Conservation (phyloP, 1,140 invertebrate species). For the Elysia chlorotica region DNA sequence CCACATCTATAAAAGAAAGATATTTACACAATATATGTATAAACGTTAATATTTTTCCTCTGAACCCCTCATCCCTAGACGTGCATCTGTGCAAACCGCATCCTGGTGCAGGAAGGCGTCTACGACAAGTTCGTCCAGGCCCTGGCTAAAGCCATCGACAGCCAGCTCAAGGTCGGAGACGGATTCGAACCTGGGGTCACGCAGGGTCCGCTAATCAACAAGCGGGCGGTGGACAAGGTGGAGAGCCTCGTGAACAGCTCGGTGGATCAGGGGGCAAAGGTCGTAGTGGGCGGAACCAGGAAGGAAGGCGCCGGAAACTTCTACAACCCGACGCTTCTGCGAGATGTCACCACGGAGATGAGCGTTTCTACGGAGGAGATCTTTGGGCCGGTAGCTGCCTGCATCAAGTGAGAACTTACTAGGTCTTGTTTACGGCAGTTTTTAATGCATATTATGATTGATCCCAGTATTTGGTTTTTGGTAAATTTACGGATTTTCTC, state of each 20-base stretch:
- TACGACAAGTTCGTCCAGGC: slow-evolving; percentile 83
- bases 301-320: slow-evolving; percentile 76
- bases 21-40: no score
- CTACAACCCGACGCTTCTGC: slow-evolving; percentile 90
- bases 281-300: slow-evolving; percentile 79
- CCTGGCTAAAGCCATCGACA: slow-evolving; percentile 72
- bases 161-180: slow-evolving; percentile 80
- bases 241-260: slow-evolving; percentile 82
- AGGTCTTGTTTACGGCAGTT: background rate
- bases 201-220: slow-evolving; percentile 91
- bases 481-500: background rate
- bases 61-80: no score
- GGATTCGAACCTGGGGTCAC: slow-evolving; percentile 76
- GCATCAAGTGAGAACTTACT: slow-evolving; percentile 70
- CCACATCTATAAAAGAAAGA: no score
- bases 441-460: background rate
- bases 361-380: slow-evolving; percentile 87
- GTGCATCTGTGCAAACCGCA: slow-evolving; percentile 93
- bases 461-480: background rate
- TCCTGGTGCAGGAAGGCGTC: slow-evolving; percentile 86
- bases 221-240: slow-evolving; percentile 83
- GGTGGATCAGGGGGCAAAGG: slow-evolving; percentile 80
- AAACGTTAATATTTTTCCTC: no score
- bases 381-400: slow-evolving; percentile 91
- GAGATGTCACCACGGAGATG: slow-evolving; percentile 81